phyloP scores from a whole-genome alignment of 2,888 invertebrate species.

The Stenodema calcarata region DNA sequence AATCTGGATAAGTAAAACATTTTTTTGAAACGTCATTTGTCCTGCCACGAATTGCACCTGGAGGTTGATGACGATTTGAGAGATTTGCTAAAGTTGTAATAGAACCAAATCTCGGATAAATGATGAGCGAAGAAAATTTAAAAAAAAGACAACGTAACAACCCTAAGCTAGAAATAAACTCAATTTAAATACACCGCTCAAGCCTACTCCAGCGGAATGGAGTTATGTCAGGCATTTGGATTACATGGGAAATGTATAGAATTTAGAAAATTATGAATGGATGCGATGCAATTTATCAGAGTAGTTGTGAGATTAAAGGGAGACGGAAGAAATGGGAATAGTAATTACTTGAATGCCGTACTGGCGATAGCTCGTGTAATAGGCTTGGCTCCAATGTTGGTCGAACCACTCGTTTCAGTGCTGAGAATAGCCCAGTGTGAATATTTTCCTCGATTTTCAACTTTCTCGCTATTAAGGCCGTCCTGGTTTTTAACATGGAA shows the following conservation, averaged over 20 bases:
- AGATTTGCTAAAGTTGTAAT: too few species aligned
- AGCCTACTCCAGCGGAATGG: neutral
- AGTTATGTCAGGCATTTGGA: neutral
- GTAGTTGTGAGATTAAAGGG: neutral
- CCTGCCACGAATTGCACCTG: too few species aligned
- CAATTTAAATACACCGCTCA: neutral
- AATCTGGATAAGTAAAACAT: too few species aligned
- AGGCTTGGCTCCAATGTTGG: conserved; percentile 4
- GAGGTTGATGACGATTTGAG: too few species aligned
- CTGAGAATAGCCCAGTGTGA: neutral
- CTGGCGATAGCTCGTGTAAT: conserved; percentile 40
- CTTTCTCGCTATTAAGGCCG: neutral
- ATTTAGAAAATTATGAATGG: conserved; percentile 1
- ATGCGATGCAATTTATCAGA: conserved; percentile 3
- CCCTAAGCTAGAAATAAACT: conserved; percentile 12
- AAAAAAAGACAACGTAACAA: neutral
- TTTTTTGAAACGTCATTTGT: too few species aligned
- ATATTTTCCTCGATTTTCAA: neutral
- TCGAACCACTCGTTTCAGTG: neutral
- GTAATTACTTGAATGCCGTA: conserved; percentile 30
- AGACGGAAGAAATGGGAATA: neutral
- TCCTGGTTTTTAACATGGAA: too few species aligned
- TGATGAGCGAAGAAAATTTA: neutral
- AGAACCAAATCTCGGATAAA: neutral
- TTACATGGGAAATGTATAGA: neutral